These are phyloP conservation scores for Drosophila sp. DNA, from an alignment of 1,140 invertebrate genomes.

Conservation along the genomic window DNA sequence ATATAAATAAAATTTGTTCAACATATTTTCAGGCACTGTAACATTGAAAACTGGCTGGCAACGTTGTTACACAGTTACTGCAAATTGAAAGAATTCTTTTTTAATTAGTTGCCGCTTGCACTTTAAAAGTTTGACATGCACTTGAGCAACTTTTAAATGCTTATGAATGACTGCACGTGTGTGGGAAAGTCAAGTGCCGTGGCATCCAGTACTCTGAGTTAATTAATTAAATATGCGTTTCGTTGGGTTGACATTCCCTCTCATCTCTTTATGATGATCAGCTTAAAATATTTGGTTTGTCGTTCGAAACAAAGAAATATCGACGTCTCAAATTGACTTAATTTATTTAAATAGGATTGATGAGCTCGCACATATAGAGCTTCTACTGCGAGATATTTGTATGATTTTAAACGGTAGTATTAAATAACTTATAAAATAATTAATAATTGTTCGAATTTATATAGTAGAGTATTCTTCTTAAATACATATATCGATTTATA, in stretches of 20 bases:
- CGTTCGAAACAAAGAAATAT: constrained; percentile 36
- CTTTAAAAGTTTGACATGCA: constrained; percentile 59
- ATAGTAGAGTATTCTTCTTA: no score
- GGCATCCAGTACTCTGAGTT: background rate
- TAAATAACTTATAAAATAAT: background rate
- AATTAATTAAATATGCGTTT: constrained; percentile 62
- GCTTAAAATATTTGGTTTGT: constrained; percentile 55
- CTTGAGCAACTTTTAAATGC: constrained; percentile 53
- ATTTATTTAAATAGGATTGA: constrained; percentile 76
- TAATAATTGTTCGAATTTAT: background rate
- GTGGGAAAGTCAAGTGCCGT: constrained; percentile 11
- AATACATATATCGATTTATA: background rate
- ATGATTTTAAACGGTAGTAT: no score
- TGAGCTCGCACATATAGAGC: constrained; percentile 11
- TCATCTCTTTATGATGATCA: constrained; percentile 37
- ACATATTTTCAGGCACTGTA: constrained; percentile 48
- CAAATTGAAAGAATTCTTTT: constrained; percentile 22
- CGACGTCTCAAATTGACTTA: constrained; percentile 36
- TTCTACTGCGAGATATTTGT: background rate
- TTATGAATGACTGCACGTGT: constrained; percentile 14
- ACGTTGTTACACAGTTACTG: constrained; percentile 15
- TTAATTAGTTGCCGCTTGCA: constrained; percentile 62
- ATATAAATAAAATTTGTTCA: background rate
- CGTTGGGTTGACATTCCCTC: constrained; percentile 11
- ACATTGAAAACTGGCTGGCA: constrained; percentile 41